These are phyloP conservation scores for Nyctalus aviator DNA, from an alignment of 2,797 vertebrate genomes.

Conservation along the genomic window DNA sequence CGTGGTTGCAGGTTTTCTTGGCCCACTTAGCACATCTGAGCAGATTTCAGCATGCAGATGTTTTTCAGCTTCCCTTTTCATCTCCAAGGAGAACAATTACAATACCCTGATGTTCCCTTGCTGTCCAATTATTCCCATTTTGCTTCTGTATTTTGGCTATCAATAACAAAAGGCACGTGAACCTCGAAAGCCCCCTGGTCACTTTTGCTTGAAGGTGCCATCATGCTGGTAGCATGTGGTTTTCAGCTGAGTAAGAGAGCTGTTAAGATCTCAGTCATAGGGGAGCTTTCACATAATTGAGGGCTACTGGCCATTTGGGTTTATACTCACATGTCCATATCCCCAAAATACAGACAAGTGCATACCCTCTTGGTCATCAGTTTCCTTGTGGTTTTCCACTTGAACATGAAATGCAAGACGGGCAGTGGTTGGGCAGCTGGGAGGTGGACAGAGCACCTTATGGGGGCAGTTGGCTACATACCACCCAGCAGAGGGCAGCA, in stretches of 20 bases:
- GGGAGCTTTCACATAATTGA: not conserved
- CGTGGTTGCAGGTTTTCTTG: constrained; percentile 76
- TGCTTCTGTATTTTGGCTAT: constrained; percentile 44
- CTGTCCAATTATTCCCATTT: constrained; percentile 67
- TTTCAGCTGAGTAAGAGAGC: not conserved
- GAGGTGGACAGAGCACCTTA: not conserved
- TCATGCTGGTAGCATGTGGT: not conserved
- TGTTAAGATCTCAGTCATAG: not conserved
- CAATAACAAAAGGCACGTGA: constrained; percentile 52
- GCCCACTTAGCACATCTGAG: constrained; percentile 71
- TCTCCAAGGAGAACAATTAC: constrained; percentile 73
- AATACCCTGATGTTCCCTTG: constrained; percentile 67
- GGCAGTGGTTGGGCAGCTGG: not conserved
- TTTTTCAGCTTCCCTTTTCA: constrained; percentile 78
- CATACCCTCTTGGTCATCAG: not conserved
- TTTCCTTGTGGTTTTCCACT: constrained; percentile 34
- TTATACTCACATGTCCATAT: not conserved
- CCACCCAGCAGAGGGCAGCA: constrained; percentile 84
- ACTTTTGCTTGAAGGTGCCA: constrained; percentile 43
- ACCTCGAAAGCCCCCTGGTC: not conserved
- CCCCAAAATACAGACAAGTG: not conserved
- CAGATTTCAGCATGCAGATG: constrained; percentile 82
- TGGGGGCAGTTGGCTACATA: constrained; percentile 62
- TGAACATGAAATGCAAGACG: not conserved
- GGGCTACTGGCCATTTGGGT: not conserved